These are phyloP conservation scores for Iselma pallidipennis DNA, from an alignment of 2,888 invertebrate species.

Conservation along the genomic window DNA sequence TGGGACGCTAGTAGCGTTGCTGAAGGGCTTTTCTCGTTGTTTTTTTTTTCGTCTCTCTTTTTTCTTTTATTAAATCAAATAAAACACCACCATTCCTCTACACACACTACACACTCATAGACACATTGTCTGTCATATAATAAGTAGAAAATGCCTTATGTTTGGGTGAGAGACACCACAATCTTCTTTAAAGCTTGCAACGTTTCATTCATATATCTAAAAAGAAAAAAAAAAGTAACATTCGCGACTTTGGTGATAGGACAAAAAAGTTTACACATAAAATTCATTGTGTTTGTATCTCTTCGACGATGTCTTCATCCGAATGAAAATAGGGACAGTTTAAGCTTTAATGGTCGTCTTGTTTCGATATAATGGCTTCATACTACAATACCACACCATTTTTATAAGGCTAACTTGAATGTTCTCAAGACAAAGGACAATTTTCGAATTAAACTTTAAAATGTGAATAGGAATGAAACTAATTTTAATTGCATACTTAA, in stretches of 20 bases:
- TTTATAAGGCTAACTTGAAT: not conserved
- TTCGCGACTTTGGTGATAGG: not conserved
- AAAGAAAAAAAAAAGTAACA: conserved; percentile 3
- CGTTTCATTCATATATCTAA: conserved; percentile 20
- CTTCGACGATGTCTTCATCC: not conserved
- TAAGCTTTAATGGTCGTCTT: not conserved
- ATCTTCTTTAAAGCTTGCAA: conserved; percentile 19
- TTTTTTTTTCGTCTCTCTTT: not conserved
- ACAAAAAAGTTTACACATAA: not conserved
- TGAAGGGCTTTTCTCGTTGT: not conserved
- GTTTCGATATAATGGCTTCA: not conserved
- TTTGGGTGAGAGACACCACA: conserved; percentile 15
- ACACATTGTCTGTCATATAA: not conserved
- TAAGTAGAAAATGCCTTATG: not conserved
- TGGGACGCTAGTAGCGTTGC: not conserved
- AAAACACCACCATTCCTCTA: not conserved
- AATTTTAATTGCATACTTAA: not conserved
- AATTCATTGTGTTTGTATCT: not conserved
- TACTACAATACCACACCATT: not conserved
- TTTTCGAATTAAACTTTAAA: not conserved
- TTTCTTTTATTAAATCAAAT: not conserved
- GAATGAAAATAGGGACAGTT: not conserved
- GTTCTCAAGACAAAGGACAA: not conserved
- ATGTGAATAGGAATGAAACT: not conserved
- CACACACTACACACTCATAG: not conserved